Base-by-base conservation (phyloP, 2,797 vertebrate species). In the Octomys mimax region DNA sequence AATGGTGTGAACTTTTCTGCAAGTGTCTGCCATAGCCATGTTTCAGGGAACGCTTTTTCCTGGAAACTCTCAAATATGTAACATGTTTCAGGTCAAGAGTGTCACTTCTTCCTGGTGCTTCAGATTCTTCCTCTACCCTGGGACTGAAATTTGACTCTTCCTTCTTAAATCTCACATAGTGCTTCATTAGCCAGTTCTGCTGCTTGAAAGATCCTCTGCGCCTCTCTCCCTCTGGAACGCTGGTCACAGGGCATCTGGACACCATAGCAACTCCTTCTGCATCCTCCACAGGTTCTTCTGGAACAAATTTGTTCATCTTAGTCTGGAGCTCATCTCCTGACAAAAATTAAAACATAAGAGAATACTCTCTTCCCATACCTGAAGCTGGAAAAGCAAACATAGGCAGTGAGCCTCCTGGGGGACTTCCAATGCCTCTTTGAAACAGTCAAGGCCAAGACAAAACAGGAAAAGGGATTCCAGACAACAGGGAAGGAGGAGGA, bases 241-340 rank as follows among this genome's bases (percentile, higher is more conserved):
- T 83, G 14, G 46, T 26, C 26, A 5, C 33, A 42, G 33, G 75
- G 71, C 92, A 92, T 24, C n/a, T 68, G 36, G 88, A 86, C 1
- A 79, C 64, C 26, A 84, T 5, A 21, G 88, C 14, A 24, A 57
- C 59, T 22, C 80, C 33, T 70, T 88, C 83, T n/a, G 31, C 86
- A 81, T 89, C 92, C 81, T 96, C 93, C 70, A 87, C n/a, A 88
- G 85, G 46, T 36, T 92, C 79, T 42, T 93, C 90, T 77, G 96
- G 42, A 89, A 87, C 31, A 64, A 75, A 82, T 33, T 93, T 96
- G 87, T 91, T 83, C 39, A 92, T 75, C 75, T 94, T 84, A 24
- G 90, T 93, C 87, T 91, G 96, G 66, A 92, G 79, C 24, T 95
- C 91, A 91, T 71, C 64, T 95, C 82, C 96, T 98, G 79, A 87